A percentile compares a stretch with the other conserved stretches of the same genome.
Conservation (phyloP, 2,797 vertebrate species). For the Heliangelus exortis region DNA sequence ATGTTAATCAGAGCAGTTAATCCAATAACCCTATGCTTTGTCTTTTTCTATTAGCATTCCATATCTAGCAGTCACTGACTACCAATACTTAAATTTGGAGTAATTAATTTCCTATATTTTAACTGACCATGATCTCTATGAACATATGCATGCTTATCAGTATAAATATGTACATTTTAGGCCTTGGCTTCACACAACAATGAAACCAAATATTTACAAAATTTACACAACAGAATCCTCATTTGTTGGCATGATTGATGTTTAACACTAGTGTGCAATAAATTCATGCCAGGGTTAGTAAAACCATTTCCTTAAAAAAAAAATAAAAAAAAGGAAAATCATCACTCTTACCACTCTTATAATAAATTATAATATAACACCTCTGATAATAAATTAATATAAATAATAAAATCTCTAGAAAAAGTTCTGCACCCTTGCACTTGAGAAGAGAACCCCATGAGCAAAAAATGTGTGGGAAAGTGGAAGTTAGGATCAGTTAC, state of each 20-base stretch:
- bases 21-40: background rate
- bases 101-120: background rate
- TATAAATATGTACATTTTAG: constrained; percentile 52
- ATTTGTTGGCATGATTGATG: background rate
- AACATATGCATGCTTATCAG: constrained; percentile 4
- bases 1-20: background rate
- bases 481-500: background rate
- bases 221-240: background rate
- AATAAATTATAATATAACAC: too few relatives aligned
- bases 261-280: background rate
- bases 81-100: background rate
- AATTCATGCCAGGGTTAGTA: background rate
- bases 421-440: background rate
- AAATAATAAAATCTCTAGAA: background rate
- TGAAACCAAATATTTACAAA: constrained; percentile 42
- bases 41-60: background rate
- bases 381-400: background rate
- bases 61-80: background rate
- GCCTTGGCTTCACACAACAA: constrained; percentile 30
- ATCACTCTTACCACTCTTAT: background rate
- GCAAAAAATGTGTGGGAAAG: background rate
- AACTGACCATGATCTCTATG: background rate
- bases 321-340: background rate
- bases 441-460: background rate
- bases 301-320: background rate